Percentiles rank a stretch among this genome's conserved stretches.
These are phyloP conservation scores for Gibbula magus DNA, from an alignment of 2,888 invertebrate species.

Conservation along the genomic window DNA sequence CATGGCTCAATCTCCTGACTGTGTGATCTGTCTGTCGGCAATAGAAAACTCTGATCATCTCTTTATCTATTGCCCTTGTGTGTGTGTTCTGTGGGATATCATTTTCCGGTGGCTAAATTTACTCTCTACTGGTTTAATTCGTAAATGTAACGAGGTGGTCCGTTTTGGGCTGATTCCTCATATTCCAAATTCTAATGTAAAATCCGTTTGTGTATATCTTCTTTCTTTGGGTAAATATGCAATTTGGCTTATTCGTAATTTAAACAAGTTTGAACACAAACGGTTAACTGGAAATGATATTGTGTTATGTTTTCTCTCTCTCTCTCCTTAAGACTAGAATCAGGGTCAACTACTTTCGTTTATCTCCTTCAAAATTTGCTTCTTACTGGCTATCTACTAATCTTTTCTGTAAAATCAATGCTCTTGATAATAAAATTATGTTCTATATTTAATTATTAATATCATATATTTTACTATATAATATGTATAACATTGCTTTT, in stretches of 20 bases:
- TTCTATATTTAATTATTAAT: too few relatives aligned
- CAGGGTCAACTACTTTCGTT: not conserved
- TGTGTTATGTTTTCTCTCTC: not conserved
- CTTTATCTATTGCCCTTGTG: not conserved
- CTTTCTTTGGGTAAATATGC: not conserved
- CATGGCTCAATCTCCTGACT: not conserved
- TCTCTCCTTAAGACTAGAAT: not conserved
- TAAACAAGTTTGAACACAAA: constrained; percentile 16
- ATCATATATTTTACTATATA: too few relatives aligned
- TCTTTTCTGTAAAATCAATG: not conserved
- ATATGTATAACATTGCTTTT: too few relatives aligned
- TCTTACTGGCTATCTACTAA: not conserved
- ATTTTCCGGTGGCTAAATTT: not conserved
- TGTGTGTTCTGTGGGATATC: not conserved
- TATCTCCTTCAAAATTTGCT: not conserved
- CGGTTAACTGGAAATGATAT: not conserved
- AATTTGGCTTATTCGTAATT: not conserved
- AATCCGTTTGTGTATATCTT: not conserved
- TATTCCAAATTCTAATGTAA: not conserved
- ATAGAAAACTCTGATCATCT: constrained; percentile 1
- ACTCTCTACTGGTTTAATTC: not conserved
- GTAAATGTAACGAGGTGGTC: not conserved
- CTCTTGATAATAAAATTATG: not conserved
- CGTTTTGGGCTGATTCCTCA: not conserved
- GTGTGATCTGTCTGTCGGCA: not conserved